Evolutionary conservation across 2,113 vertebrate species (phyloP), one percentile per base, ranked within the genome.

Genomic region (Indicator maculatus): DNA sequence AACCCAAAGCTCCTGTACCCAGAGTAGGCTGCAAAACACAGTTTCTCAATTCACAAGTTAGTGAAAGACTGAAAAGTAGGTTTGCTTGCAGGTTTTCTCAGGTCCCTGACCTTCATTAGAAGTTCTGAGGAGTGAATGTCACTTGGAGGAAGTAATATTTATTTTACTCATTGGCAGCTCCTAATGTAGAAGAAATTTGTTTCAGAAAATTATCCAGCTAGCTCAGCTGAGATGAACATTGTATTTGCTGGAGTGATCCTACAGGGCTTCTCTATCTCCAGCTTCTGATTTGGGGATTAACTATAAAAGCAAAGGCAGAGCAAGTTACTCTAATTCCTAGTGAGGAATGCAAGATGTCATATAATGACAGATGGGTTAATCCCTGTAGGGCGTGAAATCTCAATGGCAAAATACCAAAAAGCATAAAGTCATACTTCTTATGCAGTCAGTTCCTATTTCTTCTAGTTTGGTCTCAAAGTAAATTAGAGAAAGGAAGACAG

Each of bases 361-460:
- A 8, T 31, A 88, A 55, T 65, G 82, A 80, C 72, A 50, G 20
- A 71, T 6, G 28, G 56, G 78, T 55, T 75, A 87, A 83, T 87
- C 38, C 52, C 74, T 77, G 8, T 33, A 90, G 91, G 47, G 72
- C 3, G 9, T 81, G 69, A 93, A 93, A 92, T 83, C 47, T 64
- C 33, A 67, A 9, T 38, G 60, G 64, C 75, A 93, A 83, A 93
- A 89, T n/a, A 93, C 69, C 56, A 88, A 85, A 93, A 2, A 72
- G 20, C 60, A 50, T 74, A 31, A 93, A 92, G 64, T 86, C 82
- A 94, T 30, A 66, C 8, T 28, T 41, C 66, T 70, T 89, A 83
- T n/a, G 53, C 45, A 93, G 76, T 33, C 66, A 82, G 31, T 21
- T 86, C 45, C 27, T 84, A 33, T 38, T 84, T 93, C 18, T 81